Evolutionary conservation across 2,888 invertebrate species (phyloP), one percentile per base, ranked within the genome.

Genomic region (Cheilosia variabilis): DNA sequence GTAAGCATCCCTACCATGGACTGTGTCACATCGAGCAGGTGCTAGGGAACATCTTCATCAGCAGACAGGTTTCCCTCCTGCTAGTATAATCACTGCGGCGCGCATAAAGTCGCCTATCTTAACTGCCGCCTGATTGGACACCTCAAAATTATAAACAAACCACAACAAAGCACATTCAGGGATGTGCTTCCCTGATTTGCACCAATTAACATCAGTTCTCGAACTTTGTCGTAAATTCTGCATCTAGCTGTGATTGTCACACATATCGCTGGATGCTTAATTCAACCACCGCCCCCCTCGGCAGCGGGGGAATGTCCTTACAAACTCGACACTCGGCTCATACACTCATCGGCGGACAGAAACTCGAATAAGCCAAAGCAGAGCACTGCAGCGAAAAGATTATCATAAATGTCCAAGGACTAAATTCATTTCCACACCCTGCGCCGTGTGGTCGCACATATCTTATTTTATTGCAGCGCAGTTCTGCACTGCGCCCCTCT

Each of bases 371-470:
- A 57, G 60, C 53, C 53, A 68, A 78, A 76, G 50, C 27, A 57
- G 50, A 50, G 27, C 1, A 9, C 53, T 43, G 37, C 63, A 65
- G 72, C 66, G 62, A 68, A 76, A 66, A 77, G 86, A 86, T 86
- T 81, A 86, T 86, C 86, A 81, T 86, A 76, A 86, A 81, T 81
- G 86, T 86, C 86, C 81, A 77, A 86, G 81, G 81, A 86, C 86
- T 66, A 81, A 86, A 81, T 77, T 86, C 86, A 76, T 81, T 86
- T 86, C 86, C 81, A 86, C 86, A 81, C 86, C 86, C 81, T 86
- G 81, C 76, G 60, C 86, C 76, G 81, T 86, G 86, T 86, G 86
- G 86, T 86, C 86, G 81, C 80, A 86, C 86, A 77, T 81, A 81
- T 86, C 86, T 80, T 86, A 76, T 77, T 86, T 86, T 86, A 86